Percentiles rank a stretch among this genome's conserved stretches.
Conservation (phyloP, 2,888 invertebrate species). For the Rotaria socialis region DNA sequence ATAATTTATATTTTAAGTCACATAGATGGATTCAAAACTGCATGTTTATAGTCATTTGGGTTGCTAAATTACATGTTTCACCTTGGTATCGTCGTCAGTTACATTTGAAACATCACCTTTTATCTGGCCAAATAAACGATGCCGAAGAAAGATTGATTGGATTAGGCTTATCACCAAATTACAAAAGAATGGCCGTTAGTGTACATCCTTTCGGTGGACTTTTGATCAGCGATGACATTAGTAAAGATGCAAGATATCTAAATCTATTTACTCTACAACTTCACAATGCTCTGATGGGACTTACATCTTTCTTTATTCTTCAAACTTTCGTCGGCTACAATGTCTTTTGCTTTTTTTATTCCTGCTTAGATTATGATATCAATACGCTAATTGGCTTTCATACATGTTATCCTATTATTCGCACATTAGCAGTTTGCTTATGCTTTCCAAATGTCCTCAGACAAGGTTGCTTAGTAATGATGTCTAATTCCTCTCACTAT, state of each 20-base stretch:
- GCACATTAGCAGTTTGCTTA: background rate
- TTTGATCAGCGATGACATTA: background rate
- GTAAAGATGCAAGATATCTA: background rate
- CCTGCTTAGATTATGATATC: background rate
- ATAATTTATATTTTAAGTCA: background rate
- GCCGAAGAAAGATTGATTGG: background rate
- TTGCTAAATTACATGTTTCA: background rate
- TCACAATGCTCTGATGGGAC: background rate
- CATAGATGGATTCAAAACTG: background rate
- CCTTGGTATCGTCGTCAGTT: constrained; percentile 1
- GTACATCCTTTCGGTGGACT: background rate
- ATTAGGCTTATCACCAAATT: background rate
- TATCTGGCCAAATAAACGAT: background rate
- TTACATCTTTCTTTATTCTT: background rate
- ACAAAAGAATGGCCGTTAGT: background rate
- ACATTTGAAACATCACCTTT: constrained; percentile 8
- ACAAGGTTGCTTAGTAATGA: background rate
- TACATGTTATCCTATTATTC: constrained; percentile 2
- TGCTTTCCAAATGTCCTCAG: background rate
- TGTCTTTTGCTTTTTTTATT: background rate
- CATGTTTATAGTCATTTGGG: background rate
- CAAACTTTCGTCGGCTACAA: background rate
- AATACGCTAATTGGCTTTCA: background rate
- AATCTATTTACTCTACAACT: background rate
- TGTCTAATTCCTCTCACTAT: background rate